phyloP scores from a whole-genome alignment of 2,113 vertebrate genomes.

The Vulpes vulpes region DNA sequence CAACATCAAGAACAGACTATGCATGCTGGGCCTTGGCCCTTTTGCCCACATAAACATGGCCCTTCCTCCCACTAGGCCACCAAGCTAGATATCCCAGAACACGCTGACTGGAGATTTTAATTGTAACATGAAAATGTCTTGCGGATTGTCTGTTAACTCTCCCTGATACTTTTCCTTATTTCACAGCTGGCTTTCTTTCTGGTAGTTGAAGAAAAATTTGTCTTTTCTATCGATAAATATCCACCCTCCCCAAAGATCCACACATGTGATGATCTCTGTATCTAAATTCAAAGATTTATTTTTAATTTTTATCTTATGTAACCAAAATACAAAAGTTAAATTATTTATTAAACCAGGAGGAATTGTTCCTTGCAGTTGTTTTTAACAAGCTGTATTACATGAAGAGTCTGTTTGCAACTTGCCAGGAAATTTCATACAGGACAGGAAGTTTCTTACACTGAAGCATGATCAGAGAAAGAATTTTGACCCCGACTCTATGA shows the following conservation, averaged over 20 bases:
- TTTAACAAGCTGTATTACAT: neutral
- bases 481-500: conserved; percentile 18
- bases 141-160: neutral
- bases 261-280: neutral
- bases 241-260: neutral
- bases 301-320: neutral
- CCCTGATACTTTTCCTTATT: neutral
- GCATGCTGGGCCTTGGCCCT: too few relatives aligned
- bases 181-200: neutral
- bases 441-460: neutral
- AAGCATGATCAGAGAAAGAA: neutral
- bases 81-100: neutral
- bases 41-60: neutral
- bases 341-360: neutral
- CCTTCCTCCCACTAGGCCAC: too few relatives aligned
- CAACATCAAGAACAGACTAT: neutral
- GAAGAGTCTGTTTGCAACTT: neutral
- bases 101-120: neutral
- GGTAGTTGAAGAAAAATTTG: neutral
- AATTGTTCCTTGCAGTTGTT: neutral
- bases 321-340: neutral
- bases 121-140: neutral
- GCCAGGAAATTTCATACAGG: neutral
- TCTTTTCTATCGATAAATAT: neutral
- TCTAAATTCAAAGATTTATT: neutral